Evolutionary conservation across 2,797 vertebrate species (phyloP), one percentile per base, ranked within the genome.

Genomic region (Gymnopithys bicolor): DNA sequence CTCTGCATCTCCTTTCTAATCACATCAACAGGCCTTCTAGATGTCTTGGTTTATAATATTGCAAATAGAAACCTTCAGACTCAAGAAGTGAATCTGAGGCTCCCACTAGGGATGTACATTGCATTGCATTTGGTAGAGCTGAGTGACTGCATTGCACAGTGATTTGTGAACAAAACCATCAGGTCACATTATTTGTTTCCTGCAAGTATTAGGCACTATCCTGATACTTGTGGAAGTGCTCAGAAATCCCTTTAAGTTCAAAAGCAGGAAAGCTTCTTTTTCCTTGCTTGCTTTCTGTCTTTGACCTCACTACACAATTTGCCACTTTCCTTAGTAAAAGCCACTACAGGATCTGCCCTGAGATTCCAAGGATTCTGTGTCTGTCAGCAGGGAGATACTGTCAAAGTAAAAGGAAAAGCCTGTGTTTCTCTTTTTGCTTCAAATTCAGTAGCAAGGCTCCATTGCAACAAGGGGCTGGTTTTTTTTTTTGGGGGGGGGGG

Each of bases 1-100:
- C 62, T 33, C 67, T 84, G 43, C 55, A 85, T 68, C 78, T 94
- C 68, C 41, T 87, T 74, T 85, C 88, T 86, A 87, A 95, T 96
- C 62, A 64, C n/a, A 71, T 88, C 90, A 89, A 74, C 91, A 84
- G 10, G 28, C 53, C 12, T 35, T 66, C 48, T 64, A 52, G 48
- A 37, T 67, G 71, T 81, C 67, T 93, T 45, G 33, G 37, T 81
- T 89, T 81, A 41, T 84, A 63, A n/a, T 62, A 79, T 16, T 64
- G 85, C 33, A 62, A 41, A 15, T 16, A 39, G 64, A 23, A 87
- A 94, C 39, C 41, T 81, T 71, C 60, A 39, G 48, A 46, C 23
- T 68, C 35, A 12, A 52, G 56, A 70, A 27, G 64, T 45, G 45
- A 74, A 13, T 9, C 11, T 63, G 79, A 71, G 43, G 28, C 27